A percentile compares a stretch with the other conserved stretches of the same genome.
These are phyloP conservation scores for Amiota mariae DNA, from an alignment of 2,888 invertebrate genomes.

Conservation along the genomic window DNA sequence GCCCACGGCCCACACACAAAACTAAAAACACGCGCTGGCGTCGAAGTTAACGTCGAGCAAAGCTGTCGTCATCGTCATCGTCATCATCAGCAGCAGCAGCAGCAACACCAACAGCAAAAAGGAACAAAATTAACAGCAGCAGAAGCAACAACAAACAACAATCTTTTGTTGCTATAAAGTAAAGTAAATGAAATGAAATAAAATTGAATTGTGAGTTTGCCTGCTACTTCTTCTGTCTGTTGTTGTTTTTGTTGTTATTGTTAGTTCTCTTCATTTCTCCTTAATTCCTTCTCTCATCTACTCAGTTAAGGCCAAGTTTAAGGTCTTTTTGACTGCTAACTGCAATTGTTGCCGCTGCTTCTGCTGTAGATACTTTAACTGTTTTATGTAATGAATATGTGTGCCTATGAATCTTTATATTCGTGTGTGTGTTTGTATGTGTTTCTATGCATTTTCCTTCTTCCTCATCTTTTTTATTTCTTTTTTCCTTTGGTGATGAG, in stretches of 20 bases:
- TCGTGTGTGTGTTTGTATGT: constrained; percentile 4
- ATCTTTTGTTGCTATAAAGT: constrained; percentile 25
- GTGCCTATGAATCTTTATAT: not conserved
- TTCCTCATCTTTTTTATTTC: too few species aligned
- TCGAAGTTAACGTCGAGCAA: constrained; percentile 46
- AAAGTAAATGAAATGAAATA: constrained; percentile 38
- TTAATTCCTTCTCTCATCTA: too few species aligned
- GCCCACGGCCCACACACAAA: constrained; percentile 61
- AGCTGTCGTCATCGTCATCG: constrained; percentile 44
- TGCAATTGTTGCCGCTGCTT: constrained; percentile 13
- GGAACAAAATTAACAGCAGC: constrained; percentile 36
- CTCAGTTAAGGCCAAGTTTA: constrained; percentile 22
- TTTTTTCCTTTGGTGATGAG: not conserved
- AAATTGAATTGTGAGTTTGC: constrained; percentile 48
- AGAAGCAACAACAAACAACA: constrained; percentile 47
- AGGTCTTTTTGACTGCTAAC: constrained; percentile 8
- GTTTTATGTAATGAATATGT: constrained; percentile 23
- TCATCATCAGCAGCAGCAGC: constrained; percentile 47
- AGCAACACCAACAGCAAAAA: constrained; percentile 36
- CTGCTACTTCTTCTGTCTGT: not conserved
- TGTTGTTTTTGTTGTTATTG: not conserved
- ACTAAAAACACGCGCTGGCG: constrained; percentile 17
- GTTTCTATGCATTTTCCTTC: too few species aligned
- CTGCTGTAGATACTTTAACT: constrained; percentile 25
- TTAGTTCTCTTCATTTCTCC: not conserved